phyloP scores from a whole-genome alignment of 2,113 vertebrate genomes.

The Psophia crepitans region DNA sequence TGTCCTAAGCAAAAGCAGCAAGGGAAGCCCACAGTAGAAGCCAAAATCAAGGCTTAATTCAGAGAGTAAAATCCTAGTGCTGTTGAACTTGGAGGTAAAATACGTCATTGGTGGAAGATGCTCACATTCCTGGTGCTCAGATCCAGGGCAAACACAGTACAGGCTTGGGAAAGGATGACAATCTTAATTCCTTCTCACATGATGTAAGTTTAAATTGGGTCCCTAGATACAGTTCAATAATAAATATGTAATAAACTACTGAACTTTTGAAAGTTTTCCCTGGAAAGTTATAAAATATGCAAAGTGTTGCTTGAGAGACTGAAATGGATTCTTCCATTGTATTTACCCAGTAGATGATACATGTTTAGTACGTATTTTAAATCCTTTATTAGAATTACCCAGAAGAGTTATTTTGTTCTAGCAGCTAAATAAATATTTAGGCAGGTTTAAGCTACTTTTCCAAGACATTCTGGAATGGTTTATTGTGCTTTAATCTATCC shows the following conservation, averaged over 20 bases:
- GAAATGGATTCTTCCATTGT: background rate
- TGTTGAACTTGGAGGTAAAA: background rate
- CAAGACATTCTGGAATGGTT: background rate
- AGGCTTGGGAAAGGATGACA: background rate
- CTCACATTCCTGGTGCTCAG: background rate
- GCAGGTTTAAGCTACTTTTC: background rate
- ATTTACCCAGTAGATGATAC: background rate
- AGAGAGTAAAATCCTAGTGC: background rate
- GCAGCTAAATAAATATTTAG: background rate
- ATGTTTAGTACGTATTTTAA: background rate
- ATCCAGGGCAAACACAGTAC: background rate
- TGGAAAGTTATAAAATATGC: slow-evolving; percentile 18
- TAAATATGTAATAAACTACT: slow-evolving; percentile 15
- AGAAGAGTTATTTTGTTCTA: background rate
- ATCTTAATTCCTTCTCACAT: background rate
- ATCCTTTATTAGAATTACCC: background rate
- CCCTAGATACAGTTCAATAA: background rate
- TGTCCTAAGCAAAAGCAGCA: background rate
- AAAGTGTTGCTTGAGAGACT: background rate
- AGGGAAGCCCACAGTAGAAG: background rate
- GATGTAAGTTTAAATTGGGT: background rate
- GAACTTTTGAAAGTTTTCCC: background rate
- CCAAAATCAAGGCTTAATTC: background rate
- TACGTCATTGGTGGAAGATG: background rate
- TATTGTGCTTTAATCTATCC: background rate